A percentile compares a stretch with the other conserved stretches of the same genome.
These are phyloP conservation scores for Cacoxenus indagator DNA, from an alignment of 2,888 invertebrate genomes.

Conservation along the genomic window DNA sequence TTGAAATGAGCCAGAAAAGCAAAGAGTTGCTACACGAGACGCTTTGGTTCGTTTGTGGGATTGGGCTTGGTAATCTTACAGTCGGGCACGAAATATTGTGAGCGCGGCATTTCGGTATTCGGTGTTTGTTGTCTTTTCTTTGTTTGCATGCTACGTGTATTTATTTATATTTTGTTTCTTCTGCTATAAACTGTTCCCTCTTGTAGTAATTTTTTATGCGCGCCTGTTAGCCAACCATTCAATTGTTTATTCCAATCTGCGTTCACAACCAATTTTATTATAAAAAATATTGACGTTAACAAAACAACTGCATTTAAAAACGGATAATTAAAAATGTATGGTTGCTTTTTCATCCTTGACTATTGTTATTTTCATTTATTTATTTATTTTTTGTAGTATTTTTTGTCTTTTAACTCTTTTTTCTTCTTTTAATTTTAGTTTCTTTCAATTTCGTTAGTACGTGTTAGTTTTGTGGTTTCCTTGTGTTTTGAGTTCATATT, in stretches of 20 bases:
- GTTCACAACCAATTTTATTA: constrained; percentile 61
- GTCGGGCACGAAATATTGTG: not conserved
- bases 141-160: too few species aligned
- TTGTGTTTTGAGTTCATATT: not conserved
- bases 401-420: not conserved
- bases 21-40: too few species aligned
- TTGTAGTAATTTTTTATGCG: too few species aligned
- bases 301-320: constrained; percentile 5
- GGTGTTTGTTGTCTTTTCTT: not conserved
- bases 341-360: constrained; percentile 21
- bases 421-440: not conserved
- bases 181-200: too few species aligned
- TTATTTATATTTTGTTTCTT: too few species aligned
- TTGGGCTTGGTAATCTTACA: not conserved
- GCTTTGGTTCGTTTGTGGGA: too few species aligned
- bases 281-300: constrained; percentile 27
- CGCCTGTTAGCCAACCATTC: not conserved
- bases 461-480: constrained; percentile 1
- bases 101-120: too few species aligned
- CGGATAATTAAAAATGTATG: not conserved
- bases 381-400: constrained; percentile 6
- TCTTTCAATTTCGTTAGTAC: constrained; percentile 12
- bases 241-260: constrained; percentile 47
- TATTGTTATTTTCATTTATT: constrained; percentile 5
- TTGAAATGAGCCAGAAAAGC: too few species aligned